These are phyloP conservation scores for Popillia japonica DNA, from an alignment of 1,140 invertebrate species.

Conservation along the genomic window DNA sequence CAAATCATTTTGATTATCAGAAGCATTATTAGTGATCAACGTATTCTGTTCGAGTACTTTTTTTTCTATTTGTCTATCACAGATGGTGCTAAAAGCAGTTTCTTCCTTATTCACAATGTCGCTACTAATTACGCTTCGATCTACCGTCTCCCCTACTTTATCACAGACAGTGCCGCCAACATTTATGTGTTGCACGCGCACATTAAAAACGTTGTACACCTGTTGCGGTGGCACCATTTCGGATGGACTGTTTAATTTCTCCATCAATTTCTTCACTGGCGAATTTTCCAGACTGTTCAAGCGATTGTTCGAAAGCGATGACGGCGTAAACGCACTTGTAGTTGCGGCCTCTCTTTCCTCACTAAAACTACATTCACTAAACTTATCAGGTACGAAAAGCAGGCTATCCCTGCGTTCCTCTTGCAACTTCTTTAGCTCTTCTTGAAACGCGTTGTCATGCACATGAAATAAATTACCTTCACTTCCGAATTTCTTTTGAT, in stretches of 20 bases:
- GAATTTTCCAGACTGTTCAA: constrained; percentile 40
- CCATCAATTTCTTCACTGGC: constrained; percentile 42
- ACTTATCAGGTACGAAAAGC: constrained; percentile 59
- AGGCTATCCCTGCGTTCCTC: constrained; percentile 58
- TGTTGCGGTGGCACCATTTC: constrained; percentile 56
- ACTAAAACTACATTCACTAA: constrained; percentile 47
- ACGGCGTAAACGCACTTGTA: constrained; percentile 6
- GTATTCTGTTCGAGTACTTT: constrained; percentile 26
- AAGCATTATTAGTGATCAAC: background rate
- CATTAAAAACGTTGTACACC: constrained; percentile 59
- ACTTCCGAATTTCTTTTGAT: constrained; percentile 61
- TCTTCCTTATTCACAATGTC: background rate
- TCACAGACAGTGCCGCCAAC: constrained; percentile 27
- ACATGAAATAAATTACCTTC: constrained; percentile 67
- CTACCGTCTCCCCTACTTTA: background rate
- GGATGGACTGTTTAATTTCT: constrained; percentile 53
- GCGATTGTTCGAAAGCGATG: constrained; percentile 32
- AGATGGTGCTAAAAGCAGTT: constrained; percentile 23
- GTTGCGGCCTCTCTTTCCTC: constrained; percentile 20
- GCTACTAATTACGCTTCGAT: background rate
- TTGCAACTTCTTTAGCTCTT: constrained; percentile 65
- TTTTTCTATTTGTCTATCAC: constrained; percentile 31
- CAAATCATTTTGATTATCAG: constrained; percentile 15
- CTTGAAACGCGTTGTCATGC: constrained; percentile 65
- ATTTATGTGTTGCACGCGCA: constrained; percentile 49